These are phyloP conservation scores for Mus pahari DNA, from an alignment of 2,113 vertebrate genomes.

Conservation along the genomic window DNA sequence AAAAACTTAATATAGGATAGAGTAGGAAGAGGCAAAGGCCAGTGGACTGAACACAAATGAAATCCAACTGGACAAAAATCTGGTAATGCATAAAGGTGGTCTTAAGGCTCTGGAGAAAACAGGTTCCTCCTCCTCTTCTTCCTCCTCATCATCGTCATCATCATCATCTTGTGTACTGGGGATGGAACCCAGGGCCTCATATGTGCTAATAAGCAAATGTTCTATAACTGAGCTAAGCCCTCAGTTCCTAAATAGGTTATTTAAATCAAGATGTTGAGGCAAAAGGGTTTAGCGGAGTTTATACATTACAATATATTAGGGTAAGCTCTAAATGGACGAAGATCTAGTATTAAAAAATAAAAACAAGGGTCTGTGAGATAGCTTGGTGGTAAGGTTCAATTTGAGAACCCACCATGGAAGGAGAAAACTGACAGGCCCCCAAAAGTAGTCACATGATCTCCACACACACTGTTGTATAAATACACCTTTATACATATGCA, in stretches of 20 bases:
- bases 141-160: neutral
- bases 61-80: neutral
- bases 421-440: neutral
- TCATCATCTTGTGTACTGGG: neutral
- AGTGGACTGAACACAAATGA: neutral
- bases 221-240: neutral
- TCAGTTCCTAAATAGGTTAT: neutral
- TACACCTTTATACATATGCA: neutral
- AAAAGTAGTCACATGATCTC: neutral
- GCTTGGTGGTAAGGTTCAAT: neutral
- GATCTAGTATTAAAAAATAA: neutral
- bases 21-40: neutral
- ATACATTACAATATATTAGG: neutral
- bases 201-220: neutral
- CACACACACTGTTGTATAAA: neutral
- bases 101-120: neutral
- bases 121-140: neutral
- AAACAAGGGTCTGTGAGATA: neutral
- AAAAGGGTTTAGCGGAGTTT: neutral
- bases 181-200: neutral
- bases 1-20: neutral
- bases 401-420: neutral
- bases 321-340: neutral
- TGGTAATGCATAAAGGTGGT: neutral
- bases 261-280: slow-evolving; percentile 22